Evolutionary conservation across 2,797 vertebrate genomes (phyloP).

Genomic region (Cynodonichthys magdalenae): DNA sequence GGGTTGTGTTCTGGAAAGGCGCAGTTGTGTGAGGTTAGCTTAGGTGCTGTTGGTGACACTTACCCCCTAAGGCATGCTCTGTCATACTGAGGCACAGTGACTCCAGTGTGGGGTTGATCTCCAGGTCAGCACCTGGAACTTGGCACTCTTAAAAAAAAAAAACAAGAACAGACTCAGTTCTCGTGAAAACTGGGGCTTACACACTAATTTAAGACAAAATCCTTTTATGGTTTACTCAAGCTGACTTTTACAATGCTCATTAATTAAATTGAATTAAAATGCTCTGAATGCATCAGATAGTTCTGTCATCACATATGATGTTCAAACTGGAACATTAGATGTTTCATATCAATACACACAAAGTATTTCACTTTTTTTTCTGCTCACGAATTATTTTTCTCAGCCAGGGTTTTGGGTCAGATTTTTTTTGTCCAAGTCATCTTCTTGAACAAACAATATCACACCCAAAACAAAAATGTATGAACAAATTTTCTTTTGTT

Average conservation of each 20-base stretch:
- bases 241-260: too few relatives aligned
- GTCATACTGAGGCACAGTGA: slow-evolving; percentile 99
- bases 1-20: slow-evolving; percentile 7
- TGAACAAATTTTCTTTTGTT: too few relatives aligned
- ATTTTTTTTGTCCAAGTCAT: too few relatives aligned
- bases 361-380: too few relatives aligned
- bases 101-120: slow-evolving; percentile 97
- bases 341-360: too few relatives aligned
- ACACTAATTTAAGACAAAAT: background rate
- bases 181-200: background rate
- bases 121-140: slow-evolving; percentile 91
- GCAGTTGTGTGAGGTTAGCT: slow-evolving; percentile 23
- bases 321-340: too few relatives aligned
- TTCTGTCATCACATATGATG: background rate
- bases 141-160: slow-evolving; percentile 85
- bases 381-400: too few relatives aligned
- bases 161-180: slow-evolving; percentile 12
- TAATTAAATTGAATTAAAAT: too few relatives aligned
- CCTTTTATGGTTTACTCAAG: background rate
- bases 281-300: background rate
- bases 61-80: slow-evolving; percentile 96
- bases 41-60: slow-evolving; percentile 58
- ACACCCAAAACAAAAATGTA: too few relatives aligned
- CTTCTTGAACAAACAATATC: too few relatives aligned
- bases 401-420: too few relatives aligned